Percentiles rank a stretch among this genome's conserved stretches.
These are phyloP conservation scores for Lymantria monacha DNA, from an alignment of 2,888 invertebrate genomes.

Conservation along the genomic window DNA sequence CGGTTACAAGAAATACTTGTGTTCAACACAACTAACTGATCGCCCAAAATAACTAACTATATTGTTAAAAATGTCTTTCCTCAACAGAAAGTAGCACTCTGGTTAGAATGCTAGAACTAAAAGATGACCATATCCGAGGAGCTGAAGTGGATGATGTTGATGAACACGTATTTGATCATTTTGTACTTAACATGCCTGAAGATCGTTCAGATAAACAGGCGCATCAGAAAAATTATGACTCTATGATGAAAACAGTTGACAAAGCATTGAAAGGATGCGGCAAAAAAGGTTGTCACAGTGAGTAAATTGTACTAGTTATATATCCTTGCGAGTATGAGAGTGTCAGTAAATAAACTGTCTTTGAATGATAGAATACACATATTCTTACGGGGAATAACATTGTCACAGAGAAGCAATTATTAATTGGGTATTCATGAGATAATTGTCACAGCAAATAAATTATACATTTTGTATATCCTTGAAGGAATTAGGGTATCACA, in stretches of 20 bases:
- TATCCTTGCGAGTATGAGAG: too few relatives aligned
- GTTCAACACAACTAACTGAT: too few relatives aligned
- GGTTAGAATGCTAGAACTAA: slow-evolving; percentile 51
- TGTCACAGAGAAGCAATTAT: too few relatives aligned
- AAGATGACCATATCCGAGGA: slow-evolving; percentile 40
- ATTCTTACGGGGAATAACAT: too few relatives aligned
- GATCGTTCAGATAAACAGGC: slow-evolving; percentile 40
- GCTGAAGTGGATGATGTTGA: slow-evolving; percentile 38
- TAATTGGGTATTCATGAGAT: too few relatives aligned
- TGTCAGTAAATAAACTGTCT: too few relatives aligned
- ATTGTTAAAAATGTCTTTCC: not conserved
- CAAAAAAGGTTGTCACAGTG: slow-evolving; percentile 50
- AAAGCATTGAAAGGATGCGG: slow-evolving; percentile 53
- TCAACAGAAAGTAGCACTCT: slow-evolving; percentile 38
- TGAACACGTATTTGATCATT: slow-evolving; percentile 48
- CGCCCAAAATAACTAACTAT: too few relatives aligned
- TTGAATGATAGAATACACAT: too few relatives aligned
- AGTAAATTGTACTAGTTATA: slow-evolving; percentile 9
- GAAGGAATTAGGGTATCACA: too few relatives aligned
- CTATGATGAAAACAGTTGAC: slow-evolving; percentile 49
- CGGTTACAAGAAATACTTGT: too few relatives aligned
- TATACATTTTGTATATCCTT: too few relatives aligned
- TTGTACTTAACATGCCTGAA: slow-evolving; percentile 47
- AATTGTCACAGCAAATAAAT: too few relatives aligned
- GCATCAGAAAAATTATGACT: slow-evolving; percentile 51